Evolutionary conservation across 1,140 invertebrate genomes (phyloP).

Genomic region (Reticulitermes speratus): DNA sequence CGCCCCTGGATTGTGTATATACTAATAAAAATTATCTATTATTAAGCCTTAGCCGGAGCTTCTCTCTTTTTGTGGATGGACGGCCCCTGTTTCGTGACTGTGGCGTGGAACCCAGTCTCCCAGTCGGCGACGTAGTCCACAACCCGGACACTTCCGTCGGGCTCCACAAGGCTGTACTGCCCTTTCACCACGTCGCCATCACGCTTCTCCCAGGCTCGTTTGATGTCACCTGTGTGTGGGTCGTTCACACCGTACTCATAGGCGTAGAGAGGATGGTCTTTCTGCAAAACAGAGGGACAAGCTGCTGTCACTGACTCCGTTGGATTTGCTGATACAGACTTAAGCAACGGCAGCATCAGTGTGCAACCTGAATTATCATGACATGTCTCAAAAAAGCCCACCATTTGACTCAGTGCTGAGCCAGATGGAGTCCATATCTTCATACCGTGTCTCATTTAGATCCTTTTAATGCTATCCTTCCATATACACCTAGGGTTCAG

Average conservation of each 20-base stretch:
- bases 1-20: background rate
- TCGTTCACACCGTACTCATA: slow-evolving; percentile 38
- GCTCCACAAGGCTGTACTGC: slow-evolving; percentile 39
- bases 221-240: slow-evolving; percentile 37
- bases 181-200: slow-evolving; percentile 39
- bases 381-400: too few species aligned
- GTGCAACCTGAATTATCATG: too few species aligned
- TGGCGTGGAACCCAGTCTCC: slow-evolving; percentile 39
- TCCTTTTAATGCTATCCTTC: too few species aligned
- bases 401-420: too few species aligned
- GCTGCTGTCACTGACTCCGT: too few species aligned
- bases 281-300: background rate
- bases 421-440: too few species aligned
- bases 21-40: background rate
- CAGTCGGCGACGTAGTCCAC: slow-evolving; percentile 38
- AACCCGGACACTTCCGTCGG: slow-evolving; percentile 38
- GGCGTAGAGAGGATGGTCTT: slow-evolving; percentile 32
- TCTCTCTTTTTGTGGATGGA: slow-evolving; percentile 40
- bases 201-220: slow-evolving; percentile 38
- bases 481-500: too few species aligned
- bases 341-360: too few species aligned
- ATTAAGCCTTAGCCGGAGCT: background rate
- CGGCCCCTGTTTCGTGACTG: slow-evolving; percentile 48
- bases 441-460: too few species aligned
- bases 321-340: too few species aligned